A percentile compares a stretch with the other conserved stretches of the same genome.
phyloP scores from a whole-genome alignment of 2,113 vertebrate genomes.

The Archilochus colubris region DNA sequence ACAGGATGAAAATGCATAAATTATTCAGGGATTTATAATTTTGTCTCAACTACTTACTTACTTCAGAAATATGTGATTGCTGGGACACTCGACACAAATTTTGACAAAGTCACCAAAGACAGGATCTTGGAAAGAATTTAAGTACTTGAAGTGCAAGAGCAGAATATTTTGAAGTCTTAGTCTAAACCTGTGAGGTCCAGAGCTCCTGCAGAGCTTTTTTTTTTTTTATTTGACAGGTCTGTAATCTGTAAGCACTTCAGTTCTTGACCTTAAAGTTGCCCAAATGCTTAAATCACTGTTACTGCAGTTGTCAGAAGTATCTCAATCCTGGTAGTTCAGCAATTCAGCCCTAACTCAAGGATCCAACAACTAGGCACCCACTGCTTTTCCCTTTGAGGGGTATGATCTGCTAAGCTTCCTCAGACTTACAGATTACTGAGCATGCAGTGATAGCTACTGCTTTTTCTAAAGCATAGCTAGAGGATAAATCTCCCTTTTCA shows the following conservation, averaged over 20 bases:
- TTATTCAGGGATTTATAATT: not conserved
- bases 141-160: conserved; percentile 21
- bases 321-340: conserved; percentile 49
- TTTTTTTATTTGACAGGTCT: conserved; percentile 43
- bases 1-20: not conserved
- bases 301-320: conserved; percentile 45
- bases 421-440: conserved; percentile 35
- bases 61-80: not conserved
- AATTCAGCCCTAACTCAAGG: conserved; percentile 10
- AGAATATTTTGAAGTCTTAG: conserved; percentile 52
- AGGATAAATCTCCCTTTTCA: conserved; percentile 18
- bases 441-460: not conserved
- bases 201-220: conserved; percentile 35
- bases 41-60: not conserved
- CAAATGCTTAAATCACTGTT: conserved; percentile 49
- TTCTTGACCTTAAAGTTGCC: conserved; percentile 61
- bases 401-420: conserved; percentile 44
- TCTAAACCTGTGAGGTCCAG: conserved; percentile 43
- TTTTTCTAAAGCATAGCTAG: not conserved
- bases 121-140: not conserved
- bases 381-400: conserved; percentile 28
- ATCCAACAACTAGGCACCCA: conserved; percentile 23
- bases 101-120: not conserved
- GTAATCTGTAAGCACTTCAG: conserved; percentile 58
- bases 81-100: not conserved